phyloP scores from a whole-genome alignment of 1,140 invertebrate genomes.

The Temnothorax nylanderi region DNA sequence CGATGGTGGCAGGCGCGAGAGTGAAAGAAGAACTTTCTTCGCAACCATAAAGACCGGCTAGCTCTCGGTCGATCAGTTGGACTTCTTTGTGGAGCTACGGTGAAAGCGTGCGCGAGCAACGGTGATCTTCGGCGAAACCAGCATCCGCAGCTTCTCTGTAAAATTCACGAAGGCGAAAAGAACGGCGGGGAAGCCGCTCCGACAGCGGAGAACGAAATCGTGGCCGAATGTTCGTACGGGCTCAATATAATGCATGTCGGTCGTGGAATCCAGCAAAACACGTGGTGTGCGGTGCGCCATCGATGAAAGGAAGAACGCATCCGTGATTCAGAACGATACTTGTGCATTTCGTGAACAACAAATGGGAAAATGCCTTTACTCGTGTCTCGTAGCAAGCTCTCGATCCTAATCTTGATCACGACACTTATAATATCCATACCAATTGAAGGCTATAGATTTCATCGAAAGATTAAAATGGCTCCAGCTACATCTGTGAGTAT shows the following conservation, averaged over 20 bases:
- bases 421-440: background rate
- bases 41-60: slow-evolving; percentile 65
- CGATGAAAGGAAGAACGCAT: slow-evolving; percentile 22
- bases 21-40: slow-evolving; percentile 83
- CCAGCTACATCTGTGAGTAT: slow-evolving; percentile 53
- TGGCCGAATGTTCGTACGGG: slow-evolving; percentile 19
- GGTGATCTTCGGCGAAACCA: slow-evolving; percentile 51
- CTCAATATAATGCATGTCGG: slow-evolving; percentile 53
- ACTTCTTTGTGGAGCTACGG: slow-evolving; percentile 75
- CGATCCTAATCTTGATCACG: slow-evolving; percentile 17
- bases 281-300: slow-evolving; percentile 31
- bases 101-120: slow-evolving; percentile 78
- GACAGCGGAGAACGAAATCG: background rate
- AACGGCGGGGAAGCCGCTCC: background rate
- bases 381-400: background rate
- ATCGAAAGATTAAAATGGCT: background rate
- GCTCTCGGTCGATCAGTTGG: slow-evolving; percentile 66
- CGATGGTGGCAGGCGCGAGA: slow-evolving; percentile 54
- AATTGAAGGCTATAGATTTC: slow-evolving; percentile 6
- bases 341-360: background rate
- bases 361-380: slow-evolving; percentile 49
- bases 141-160: slow-evolving; percentile 62
- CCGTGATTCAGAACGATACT: background rate
- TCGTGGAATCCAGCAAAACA: slow-evolving; percentile 26
- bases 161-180: slow-evolving; percentile 39